Conservation (phyloP, 2,888 invertebrate species). For the Rosalia funebris region DNA sequence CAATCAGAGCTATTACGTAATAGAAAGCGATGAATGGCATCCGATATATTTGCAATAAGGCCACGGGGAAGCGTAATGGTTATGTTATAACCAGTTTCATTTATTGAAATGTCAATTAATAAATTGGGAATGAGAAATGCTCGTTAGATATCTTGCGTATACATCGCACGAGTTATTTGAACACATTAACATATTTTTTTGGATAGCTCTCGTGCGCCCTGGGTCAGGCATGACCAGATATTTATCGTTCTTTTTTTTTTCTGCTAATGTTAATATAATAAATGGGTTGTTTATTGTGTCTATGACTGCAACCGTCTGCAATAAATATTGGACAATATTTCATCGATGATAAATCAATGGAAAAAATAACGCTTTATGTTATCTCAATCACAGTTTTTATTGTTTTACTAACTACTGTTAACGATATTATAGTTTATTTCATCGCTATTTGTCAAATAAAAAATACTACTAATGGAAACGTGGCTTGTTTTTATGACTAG, state of each 20-base stretch:
- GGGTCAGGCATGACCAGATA: neutral
- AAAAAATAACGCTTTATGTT: no score
- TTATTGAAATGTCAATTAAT: slow-evolving; percentile 7
- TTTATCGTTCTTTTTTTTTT: neutral
- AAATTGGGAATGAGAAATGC: neutral
- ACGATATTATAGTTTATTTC: no score
- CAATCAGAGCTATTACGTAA: slow-evolving; percentile 1
- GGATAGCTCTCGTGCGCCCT: neutral
- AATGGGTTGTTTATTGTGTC: no score
- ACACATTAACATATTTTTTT: slow-evolving; percentile 1
- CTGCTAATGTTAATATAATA: no score
- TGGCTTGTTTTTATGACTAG: no score
- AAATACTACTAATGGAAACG: no score
- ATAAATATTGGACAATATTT: no score
- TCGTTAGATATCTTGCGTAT: neutral
- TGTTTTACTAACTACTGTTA: no score
- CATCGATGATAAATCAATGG: no score
- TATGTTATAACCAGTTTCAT: slow-evolving; percentile 1
- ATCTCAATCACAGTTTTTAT: no score
- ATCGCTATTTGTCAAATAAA: no score
- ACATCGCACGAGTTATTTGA: slow-evolving; percentile 1
- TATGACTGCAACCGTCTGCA: no score
- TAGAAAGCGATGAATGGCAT: neutral
- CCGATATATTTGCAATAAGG: slow-evolving; percentile 4
- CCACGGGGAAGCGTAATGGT: neutral